These are phyloP conservation scores for Uria lomvia DNA, from an alignment of 2,113 vertebrate species.

Conservation along the genomic window DNA sequence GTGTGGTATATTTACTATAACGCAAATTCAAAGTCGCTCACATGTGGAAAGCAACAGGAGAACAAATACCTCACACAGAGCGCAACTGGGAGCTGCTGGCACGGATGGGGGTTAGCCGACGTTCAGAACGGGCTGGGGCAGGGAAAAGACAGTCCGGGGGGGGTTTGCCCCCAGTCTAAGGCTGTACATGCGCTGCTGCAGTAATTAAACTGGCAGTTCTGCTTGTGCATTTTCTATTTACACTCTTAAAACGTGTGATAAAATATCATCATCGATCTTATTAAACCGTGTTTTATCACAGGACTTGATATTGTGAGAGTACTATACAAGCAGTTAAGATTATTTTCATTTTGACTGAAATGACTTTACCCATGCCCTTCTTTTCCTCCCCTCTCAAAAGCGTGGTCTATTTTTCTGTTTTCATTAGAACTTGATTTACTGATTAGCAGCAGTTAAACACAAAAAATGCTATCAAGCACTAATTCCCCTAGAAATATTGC, in stretches of 20 bases:
- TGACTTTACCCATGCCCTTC: not conserved
- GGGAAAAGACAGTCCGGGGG: fast-evolving
- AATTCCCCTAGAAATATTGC: not conserved
- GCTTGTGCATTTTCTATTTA: not conserved
- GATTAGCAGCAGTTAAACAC: not conserved
- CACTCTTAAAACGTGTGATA: not conserved
- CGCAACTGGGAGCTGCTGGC: fast-evolving
- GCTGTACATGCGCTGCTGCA: fast-evolving
- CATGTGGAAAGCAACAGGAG: fast-evolving
- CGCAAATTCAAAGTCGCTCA: fast-evolving
- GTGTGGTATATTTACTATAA: fast-evolving
- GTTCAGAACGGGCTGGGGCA: fast-evolving
- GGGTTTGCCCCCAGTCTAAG: fast-evolving
- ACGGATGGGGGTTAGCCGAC: fast-evolving
- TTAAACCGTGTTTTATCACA: not conserved
- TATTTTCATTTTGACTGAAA: not conserved
- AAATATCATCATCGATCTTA: not conserved
- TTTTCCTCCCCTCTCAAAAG: not conserved
- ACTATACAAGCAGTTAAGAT: not conserved
- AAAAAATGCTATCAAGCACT: not conserved
- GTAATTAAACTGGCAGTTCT: not conserved
- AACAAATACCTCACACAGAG: fast-evolving
- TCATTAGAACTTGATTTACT: not conserved
- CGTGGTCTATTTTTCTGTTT: not conserved
- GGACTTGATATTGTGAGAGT: not conserved